Conservation (phyloP, 2,113 vertebrate species). For the Sitta europaea region DNA sequence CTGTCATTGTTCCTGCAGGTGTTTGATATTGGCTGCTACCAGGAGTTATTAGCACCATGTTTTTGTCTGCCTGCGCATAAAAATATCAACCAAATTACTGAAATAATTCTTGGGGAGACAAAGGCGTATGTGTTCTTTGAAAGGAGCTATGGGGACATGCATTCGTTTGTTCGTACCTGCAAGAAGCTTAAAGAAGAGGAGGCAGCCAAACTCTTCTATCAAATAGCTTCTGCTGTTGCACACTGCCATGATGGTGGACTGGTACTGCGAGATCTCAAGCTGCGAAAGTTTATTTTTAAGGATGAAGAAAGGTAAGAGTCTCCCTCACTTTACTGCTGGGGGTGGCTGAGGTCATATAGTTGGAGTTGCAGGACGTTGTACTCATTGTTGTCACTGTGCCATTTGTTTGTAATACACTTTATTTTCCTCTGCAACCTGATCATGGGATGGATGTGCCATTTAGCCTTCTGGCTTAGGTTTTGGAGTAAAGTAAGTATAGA, state of each 20-base stretch:
- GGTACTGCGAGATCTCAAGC: constrained; percentile 96
- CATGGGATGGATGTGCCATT: background rate
- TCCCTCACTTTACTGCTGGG: background rate
- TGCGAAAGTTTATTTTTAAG: constrained; percentile 97
- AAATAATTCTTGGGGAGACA: constrained; percentile 94
- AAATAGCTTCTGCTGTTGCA: constrained; percentile 95
- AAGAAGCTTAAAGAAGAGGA: constrained; percentile 98
- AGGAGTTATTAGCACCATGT: constrained; percentile 95
- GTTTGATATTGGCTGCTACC: constrained; percentile 94
- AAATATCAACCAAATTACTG: constrained; percentile 98
- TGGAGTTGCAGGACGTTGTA: background rate
- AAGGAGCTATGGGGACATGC: constrained; percentile 97
- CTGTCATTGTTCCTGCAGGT: constrained; percentile 76
- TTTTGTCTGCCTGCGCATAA: constrained; percentile 93
- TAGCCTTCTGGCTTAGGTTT: background rate
- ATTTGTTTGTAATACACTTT: background rate
- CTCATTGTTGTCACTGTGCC: accelerated
- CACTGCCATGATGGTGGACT: constrained; percentile 96
- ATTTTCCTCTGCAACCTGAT: background rate
- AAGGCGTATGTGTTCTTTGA: constrained; percentile 97
- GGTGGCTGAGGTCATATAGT: background rate
- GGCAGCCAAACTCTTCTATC: constrained; percentile 94
- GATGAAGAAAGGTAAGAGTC: constrained; percentile 90
- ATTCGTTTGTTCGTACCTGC: constrained; percentile 97
- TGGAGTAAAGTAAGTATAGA: background rate